Conservation (phyloP, 2,113 vertebrate species). For the Chaetodon trifascialis region DNA sequence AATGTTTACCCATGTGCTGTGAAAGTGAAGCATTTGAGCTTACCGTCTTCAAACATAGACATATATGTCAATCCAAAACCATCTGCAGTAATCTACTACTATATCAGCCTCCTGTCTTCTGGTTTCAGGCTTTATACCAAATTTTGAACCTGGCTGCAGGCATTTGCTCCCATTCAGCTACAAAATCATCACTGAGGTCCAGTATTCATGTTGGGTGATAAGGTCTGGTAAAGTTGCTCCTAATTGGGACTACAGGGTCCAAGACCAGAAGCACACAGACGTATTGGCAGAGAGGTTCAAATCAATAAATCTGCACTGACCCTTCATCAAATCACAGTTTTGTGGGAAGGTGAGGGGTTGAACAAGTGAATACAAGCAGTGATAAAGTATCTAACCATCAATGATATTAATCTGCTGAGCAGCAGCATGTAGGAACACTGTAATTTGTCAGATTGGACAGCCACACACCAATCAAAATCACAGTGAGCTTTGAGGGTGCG, state of each 20-base stretch:
- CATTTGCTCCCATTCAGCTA: background rate
- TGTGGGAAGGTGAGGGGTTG: slow-evolving; percentile 6
- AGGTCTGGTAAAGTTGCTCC: background rate
- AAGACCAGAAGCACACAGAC: background rate
- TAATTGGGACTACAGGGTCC: background rate
- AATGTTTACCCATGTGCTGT: background rate
- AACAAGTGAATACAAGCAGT: slow-evolving; percentile 33
- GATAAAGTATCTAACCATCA: slow-evolving; percentile 17
- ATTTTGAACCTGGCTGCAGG: background rate
- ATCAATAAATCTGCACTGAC: too few relatives aligned
- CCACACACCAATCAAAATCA: slow-evolving; percentile 13
- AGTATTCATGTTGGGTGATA: background rate
- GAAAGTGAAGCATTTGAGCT: slow-evolving; percentile 1
- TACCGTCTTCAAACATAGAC: background rate
- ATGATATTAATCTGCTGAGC: slow-evolving; percentile 22
- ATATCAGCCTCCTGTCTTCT: too few relatives aligned
- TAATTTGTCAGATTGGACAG: slow-evolving; percentile 47
- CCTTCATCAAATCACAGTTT: background rate
- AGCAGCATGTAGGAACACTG: background rate
- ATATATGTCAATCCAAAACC: background rate
- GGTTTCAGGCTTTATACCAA: too few relatives aligned
- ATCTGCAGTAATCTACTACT: background rate
- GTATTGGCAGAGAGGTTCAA: too few relatives aligned
- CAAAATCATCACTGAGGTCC: too few relatives aligned
- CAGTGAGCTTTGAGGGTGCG: slow-evolving; percentile 15